These are phyloP conservation scores for Meta bourneti DNA, from an alignment of 2,888 invertebrate genomes.

Conservation along the genomic window DNA sequence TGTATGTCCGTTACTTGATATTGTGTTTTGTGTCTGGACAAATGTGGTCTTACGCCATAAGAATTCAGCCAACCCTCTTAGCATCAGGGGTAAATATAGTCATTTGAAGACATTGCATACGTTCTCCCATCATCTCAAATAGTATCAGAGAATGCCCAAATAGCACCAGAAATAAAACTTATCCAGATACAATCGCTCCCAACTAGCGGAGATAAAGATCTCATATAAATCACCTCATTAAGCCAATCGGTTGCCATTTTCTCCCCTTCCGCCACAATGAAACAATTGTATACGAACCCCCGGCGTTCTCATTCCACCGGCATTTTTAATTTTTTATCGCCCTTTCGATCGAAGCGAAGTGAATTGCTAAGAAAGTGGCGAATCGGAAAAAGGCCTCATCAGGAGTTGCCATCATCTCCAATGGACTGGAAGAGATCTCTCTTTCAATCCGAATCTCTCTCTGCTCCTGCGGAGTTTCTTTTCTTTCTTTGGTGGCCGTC, in stretches of 20 bases:
- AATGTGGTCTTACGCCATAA: too few species aligned
- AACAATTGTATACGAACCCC: neutral
- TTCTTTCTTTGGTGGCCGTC: neutral
- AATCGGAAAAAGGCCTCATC: too few species aligned
- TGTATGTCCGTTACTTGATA: too few species aligned
- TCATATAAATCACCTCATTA: constrained; percentile 1
- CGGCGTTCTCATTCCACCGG: neutral
- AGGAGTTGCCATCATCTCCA: neutral
- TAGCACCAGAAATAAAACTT: too few species aligned
- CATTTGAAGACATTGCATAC: too few species aligned
- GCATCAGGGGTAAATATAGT: too few species aligned
- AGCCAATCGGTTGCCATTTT: neutral
- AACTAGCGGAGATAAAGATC: constrained; percentile 1
- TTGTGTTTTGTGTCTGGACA: too few species aligned
- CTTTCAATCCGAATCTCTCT: neutral
- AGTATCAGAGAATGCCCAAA: too few species aligned
- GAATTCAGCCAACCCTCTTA: too few species aligned
- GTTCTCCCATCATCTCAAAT: too few species aligned
- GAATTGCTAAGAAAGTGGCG: constrained; percentile 31
- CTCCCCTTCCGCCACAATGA: neutral
- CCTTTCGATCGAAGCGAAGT: neutral
- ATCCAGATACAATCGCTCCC: neutral
- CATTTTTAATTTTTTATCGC: constrained; percentile 13
- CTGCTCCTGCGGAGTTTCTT: neutral
- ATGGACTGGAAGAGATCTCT: neutral